A percentile compares a stretch with the other conserved stretches of the same genome.
Conservation (phyloP, 2,888 invertebrate genomes). For the Drosophila stalkeri region DNA sequence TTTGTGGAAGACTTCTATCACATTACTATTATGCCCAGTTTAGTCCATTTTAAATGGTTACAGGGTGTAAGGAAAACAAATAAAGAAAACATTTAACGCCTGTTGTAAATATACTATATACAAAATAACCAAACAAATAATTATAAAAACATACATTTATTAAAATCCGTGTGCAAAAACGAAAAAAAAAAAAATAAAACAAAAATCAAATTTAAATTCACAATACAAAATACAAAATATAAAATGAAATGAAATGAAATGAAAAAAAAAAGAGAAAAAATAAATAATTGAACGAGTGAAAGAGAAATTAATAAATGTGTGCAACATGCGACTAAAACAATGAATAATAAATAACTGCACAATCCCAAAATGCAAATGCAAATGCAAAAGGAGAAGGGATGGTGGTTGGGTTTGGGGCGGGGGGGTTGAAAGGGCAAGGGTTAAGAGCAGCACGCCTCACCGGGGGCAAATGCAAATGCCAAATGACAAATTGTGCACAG, state of each 20-base stretch:
- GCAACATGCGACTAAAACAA: slow-evolving; percentile 56
- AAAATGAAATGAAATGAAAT: slow-evolving; percentile 41
- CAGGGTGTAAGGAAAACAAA: slow-evolving; percentile 13
- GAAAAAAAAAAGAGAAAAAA: slow-evolving; percentile 31
- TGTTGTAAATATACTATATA: slow-evolving; percentile 43
- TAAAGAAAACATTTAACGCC: slow-evolving; percentile 16
- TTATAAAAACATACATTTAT: slow-evolving; percentile 12
- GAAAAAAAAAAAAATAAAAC: slow-evolving; percentile 1
- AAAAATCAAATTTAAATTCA: slow-evolving; percentile 16
- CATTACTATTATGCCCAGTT: not conserved
- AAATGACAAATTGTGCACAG: slow-evolving; percentile 71
- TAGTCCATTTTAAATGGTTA: slow-evolving; percentile 6
- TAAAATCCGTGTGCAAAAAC: slow-evolving; percentile 24
- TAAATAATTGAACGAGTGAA: slow-evolving; percentile 57
- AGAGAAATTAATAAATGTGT: slow-evolving; percentile 67
- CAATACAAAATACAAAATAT: slow-evolving; percentile 34
- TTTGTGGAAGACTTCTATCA: slow-evolving; percentile 10
- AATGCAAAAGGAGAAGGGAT: not conserved
- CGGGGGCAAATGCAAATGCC: slow-evolving; percentile 58
- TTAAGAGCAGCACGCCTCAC: not conserved
- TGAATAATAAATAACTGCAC: slow-evolving; percentile 72
- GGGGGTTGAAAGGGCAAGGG: slow-evolving; percentile 1
- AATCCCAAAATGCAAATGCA: slow-evolving; percentile 10
- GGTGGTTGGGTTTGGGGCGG: no score
- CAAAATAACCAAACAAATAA: slow-evolving; percentile 21